Evolutionary conservation across 2,797 vertebrate genomes (phyloP).

Genomic region (Percopsis omiscomaycus): DNA sequence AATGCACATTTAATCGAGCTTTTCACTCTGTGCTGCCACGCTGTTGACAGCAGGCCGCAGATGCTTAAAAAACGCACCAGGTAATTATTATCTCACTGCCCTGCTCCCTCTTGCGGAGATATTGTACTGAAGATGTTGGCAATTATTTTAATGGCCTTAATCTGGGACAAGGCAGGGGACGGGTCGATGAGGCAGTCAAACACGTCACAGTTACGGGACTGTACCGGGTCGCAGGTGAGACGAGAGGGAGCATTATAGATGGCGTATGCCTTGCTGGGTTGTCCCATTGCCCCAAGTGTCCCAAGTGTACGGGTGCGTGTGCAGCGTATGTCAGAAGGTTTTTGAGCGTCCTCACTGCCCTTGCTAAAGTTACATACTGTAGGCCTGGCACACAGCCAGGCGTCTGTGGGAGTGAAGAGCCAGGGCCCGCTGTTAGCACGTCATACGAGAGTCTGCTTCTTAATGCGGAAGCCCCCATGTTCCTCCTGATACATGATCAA

Average conservation of each 20-base stretch:
- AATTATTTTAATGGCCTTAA: conserved; percentile 39
- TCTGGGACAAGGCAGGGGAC: conserved; percentile 20
- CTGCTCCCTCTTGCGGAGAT: conserved; percentile 9
- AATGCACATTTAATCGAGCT: conserved; percentile 21
- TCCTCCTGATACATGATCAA: background rate
- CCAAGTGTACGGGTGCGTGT: background rate
- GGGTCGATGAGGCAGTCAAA: conserved; percentile 26
- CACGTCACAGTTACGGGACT: conserved; percentile 26
- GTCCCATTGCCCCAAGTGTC: background rate
- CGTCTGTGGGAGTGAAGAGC: background rate
- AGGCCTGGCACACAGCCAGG: background rate
- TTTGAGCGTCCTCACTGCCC: background rate
- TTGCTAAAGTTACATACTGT: background rate
- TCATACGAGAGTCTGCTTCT: conserved; percentile 1
- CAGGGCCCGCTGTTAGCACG: background rate
- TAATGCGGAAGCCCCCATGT: background rate
- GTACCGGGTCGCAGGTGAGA: background rate
- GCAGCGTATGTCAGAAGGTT: conserved; percentile 2
- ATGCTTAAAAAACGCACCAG: conserved; percentile 21
- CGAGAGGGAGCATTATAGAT: background rate
- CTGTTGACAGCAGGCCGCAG: conserved; percentile 11
- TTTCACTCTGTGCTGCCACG: background rate
- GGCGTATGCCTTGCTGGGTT: background rate
- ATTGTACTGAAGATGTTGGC: conserved; percentile 3
- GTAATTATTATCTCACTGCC: conserved; percentile 33